Evolutionary conservation across 2,113 vertebrate genomes (phyloP).

Genomic region (Plestiodon gilberti): DNA sequence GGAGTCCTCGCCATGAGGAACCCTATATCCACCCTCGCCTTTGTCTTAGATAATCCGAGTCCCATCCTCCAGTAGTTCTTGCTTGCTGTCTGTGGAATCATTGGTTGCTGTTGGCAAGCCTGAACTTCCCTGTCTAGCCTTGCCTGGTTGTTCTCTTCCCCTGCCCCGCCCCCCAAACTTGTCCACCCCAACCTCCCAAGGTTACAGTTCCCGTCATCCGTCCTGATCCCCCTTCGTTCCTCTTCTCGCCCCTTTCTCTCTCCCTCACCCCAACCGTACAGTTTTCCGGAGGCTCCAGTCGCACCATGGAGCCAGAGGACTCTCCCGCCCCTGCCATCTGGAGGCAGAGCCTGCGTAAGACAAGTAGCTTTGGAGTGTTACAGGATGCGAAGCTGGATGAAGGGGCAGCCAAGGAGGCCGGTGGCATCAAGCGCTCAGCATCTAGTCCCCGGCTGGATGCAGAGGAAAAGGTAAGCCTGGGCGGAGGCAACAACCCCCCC

Average conservation of each 20-base stretch:
- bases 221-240: conserved; percentile 20
- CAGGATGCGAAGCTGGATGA: conserved; percentile 47
- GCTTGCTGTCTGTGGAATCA: neutral
- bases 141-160: neutral
- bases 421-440: conserved; percentile 68
- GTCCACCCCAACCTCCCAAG: neutral
- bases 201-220: conserved; percentile 9
- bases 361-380: conserved; percentile 65
- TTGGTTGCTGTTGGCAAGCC: neutral
- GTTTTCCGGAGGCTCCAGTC: conserved; percentile 35
- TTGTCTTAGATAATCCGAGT: too few species aligned
- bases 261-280: neutral
- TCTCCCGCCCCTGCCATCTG: conserved; percentile 18
- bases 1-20: too few species aligned
- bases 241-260: conserved; percentile 1
- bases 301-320: conserved; percentile 23
- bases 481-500: neutral
- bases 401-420: conserved; percentile 12
- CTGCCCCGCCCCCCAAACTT: neutral
- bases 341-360: conserved; percentile 71
- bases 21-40: too few species aligned
- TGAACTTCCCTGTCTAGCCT: neutral
- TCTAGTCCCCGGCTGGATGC: conserved; percentile 68
- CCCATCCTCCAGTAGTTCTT: neutral
- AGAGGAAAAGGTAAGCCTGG: conserved; percentile 50